phyloP scores from a whole-genome alignment of 2,113 vertebrate genomes.

The Myxocyprinus asiaticus region DNA sequence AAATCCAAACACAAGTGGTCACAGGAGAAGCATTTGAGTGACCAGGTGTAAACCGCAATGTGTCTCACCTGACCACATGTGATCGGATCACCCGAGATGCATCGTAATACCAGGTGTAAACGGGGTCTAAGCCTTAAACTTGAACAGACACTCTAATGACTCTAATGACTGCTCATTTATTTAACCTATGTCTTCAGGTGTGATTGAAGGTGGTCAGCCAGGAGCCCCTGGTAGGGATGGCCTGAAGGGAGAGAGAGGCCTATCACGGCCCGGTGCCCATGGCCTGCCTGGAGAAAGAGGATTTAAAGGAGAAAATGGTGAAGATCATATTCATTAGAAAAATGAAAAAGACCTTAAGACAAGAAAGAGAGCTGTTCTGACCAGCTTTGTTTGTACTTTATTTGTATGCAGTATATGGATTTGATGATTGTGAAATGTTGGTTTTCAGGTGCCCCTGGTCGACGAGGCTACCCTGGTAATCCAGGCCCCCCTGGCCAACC shows the following conservation, averaged over 20 bases:
- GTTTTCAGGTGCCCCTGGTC: slow-evolving; percentile 79
- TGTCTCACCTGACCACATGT: too few species aligned
- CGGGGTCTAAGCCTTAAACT: too few species aligned
- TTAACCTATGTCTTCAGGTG: slow-evolving; percentile 59
- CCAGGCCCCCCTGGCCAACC: slow-evolving; percentile 77
- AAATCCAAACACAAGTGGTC: too few species aligned
- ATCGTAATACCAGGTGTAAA: too few species aligned
- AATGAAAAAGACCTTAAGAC: too few species aligned
- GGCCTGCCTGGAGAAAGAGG: slow-evolving; percentile 83
- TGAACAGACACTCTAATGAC: too few species aligned
- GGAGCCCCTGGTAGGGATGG: slow-evolving; percentile 82
- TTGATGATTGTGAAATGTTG: slow-evolving; percentile 12
- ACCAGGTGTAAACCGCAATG: too few species aligned
- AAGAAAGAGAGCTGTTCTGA: not conserved
- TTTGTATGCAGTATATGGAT: not conserved
- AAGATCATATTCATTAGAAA: slow-evolving; percentile 34
- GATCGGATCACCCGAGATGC: too few species aligned
- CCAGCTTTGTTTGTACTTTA: not conserved
- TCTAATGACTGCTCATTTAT: not conserved
- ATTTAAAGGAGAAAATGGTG: slow-evolving; percentile 80
- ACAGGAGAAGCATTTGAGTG: too few species aligned
- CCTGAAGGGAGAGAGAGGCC: slow-evolving; percentile 84
- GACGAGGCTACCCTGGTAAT: slow-evolving; percentile 77
- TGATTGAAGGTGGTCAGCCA: slow-evolving; percentile 68
- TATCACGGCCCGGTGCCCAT: slow-evolving; percentile 72